These are phyloP conservation scores for Myripristis jacobus DNA, from an alignment of 2,797 vertebrate species.

Conservation along the genomic window DNA sequence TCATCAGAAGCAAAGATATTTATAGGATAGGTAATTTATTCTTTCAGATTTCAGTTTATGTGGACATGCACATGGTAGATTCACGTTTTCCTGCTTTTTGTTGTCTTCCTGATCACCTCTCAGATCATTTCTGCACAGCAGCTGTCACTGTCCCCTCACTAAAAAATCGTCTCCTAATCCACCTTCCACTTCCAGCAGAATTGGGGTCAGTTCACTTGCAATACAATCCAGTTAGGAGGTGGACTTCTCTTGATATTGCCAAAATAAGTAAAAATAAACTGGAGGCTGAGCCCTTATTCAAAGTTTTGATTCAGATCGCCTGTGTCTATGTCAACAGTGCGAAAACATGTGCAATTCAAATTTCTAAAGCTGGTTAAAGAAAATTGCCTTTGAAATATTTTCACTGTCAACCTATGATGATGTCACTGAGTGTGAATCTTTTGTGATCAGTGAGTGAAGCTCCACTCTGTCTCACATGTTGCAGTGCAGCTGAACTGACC, in stretches of 20 bases:
- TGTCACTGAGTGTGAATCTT: background rate
- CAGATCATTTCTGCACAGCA: slow-evolving; percentile 2
- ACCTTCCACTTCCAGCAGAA: background rate
- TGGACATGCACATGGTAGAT: background rate
- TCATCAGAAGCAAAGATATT: slow-evolving; percentile 20
- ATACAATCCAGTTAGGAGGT: background rate
- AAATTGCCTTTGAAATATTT: background rate
- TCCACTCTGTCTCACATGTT: background rate
- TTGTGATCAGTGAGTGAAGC: background rate
- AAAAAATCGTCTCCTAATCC: background rate
- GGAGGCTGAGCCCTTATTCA: background rate
- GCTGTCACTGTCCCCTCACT: background rate
- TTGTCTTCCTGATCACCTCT: background rate
- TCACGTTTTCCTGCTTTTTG: background rate
- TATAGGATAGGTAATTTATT: slow-evolving; percentile 18
- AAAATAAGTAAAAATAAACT: background rate
- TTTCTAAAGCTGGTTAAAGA: background rate
- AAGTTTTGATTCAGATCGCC: background rate
- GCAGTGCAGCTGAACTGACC: background rate
- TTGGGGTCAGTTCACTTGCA: background rate
- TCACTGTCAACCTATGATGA: background rate
- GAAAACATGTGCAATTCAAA: background rate
- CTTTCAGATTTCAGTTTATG: background rate
- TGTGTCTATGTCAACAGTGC: too few species aligned
- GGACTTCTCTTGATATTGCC: background rate